These are phyloP conservation scores for Leucophenga montana DNA, from an alignment of 2,888 invertebrate genomes.

Conservation along the genomic window DNA sequence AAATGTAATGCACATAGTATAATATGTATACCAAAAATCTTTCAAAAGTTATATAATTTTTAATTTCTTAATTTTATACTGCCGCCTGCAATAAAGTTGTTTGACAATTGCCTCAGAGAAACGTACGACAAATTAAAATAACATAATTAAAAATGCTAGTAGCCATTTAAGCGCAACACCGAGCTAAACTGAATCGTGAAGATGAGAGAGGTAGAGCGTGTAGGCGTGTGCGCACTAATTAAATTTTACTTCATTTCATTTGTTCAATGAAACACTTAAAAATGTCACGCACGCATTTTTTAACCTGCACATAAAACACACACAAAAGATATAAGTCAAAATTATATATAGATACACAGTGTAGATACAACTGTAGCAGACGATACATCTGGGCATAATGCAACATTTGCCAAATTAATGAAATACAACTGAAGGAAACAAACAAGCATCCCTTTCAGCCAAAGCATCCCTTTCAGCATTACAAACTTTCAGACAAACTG, in stretches of 20 bases:
- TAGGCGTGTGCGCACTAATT: not conserved
- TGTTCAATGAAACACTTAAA: constrained; percentile 2
- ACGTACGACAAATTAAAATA: no score
- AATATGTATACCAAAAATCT: no score
- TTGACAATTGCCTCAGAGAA: no score
- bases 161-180: no score
- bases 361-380: not conserved
- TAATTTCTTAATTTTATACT: no score
- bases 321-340: not conserved
- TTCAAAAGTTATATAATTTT: no score
- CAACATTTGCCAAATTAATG: constrained; percentile 14
- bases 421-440: not conserved
- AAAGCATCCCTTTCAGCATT: no score
- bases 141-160: no score
- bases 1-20: no score
- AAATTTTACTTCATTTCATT: constrained; percentile 8
- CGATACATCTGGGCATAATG: constrained; percentile 3
- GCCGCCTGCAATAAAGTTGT: no score
- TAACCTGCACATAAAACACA: not conserved
- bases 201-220: not conserved
- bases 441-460: not conserved
- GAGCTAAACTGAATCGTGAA: not conserved
- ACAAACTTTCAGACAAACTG: no score
- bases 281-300: constrained; percentile 16
- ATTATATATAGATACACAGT: not conserved